Percentiles rank a stretch among this genome's conserved stretches.
Conservation (phyloP, 1,140 invertebrate genomes). For the Brachionus asplanchnoidis region DNA sequence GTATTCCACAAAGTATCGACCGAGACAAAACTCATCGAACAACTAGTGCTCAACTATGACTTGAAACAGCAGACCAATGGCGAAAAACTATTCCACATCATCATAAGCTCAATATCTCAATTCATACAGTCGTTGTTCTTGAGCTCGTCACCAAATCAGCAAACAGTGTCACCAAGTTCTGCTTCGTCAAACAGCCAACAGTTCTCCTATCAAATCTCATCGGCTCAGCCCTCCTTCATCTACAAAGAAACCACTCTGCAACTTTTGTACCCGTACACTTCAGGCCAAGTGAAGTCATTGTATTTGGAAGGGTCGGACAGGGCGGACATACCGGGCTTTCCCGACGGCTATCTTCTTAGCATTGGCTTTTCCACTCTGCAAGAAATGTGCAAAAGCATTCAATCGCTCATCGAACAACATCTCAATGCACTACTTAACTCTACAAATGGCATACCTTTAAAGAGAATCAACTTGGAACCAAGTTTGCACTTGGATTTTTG, state of each 20-base stretch:
- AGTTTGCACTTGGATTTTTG: neutral
- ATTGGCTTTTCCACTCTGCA: constrained; percentile 84
- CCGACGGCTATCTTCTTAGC: constrained; percentile 90
- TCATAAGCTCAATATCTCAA: constrained; percentile 85
- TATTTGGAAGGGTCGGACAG: constrained; percentile 91
- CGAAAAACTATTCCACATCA: constrained; percentile 70
- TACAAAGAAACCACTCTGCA: constrained; percentile 86
- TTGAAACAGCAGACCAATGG: constrained; percentile 60
- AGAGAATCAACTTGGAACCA: neutral
- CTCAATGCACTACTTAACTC: neutral
- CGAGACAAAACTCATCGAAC: constrained; percentile 75
- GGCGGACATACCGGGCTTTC: constrained; percentile 80
- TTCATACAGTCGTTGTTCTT: constrained; percentile 91
- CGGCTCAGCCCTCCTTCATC: constrained; percentile 83
- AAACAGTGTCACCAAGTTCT: neutral
- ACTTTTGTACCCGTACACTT: constrained; percentile 74
- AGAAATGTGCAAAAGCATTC: constrained; percentile 64
- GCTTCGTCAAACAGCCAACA: neutral
- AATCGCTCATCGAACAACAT: constrained; percentile 48
- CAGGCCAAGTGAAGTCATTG: constrained; percentile 74
- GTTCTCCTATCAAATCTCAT: constrained; percentile 47
- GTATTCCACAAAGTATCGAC: constrained; percentile 80
- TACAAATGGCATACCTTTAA: neutral
- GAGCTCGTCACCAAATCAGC: constrained; percentile 37
- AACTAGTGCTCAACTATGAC: constrained; percentile 66